Conservation (phyloP, 2,797 vertebrate species). For the Clarias fuscus region DNA sequence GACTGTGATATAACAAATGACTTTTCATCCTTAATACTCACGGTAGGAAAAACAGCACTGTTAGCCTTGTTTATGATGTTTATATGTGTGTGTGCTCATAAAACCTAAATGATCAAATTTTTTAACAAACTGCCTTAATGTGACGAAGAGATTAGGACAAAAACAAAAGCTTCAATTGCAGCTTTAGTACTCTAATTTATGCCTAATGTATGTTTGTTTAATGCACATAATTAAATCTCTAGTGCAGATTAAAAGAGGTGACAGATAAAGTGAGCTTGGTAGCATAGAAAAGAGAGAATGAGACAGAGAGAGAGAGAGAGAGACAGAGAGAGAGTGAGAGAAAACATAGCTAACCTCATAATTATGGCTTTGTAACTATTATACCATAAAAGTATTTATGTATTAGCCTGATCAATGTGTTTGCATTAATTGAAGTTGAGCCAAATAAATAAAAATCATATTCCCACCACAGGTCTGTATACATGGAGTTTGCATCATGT, state of each 20-base stretch:
- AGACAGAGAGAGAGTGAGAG: neutral
- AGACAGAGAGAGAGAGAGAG: neutral
- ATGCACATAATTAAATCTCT: conserved; percentile 35
- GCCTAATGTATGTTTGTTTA: conserved; percentile 31
- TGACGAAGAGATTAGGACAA: neutral
- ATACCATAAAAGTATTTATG: conserved; percentile 17
- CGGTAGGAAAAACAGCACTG: neutral
- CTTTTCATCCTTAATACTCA: neutral
- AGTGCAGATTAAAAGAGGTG: conserved; percentile 31
- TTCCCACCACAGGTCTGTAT: no score
- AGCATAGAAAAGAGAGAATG: neutral
- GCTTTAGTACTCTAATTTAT: neutral
- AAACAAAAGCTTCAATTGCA: conserved; percentile 6
- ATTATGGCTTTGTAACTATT: conserved; percentile 44
- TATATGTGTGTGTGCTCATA: neutral
- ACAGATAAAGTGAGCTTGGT: neutral
- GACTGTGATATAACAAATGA: neutral
- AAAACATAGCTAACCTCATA: conserved; percentile 41
- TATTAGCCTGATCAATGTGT: conserved; percentile 30
- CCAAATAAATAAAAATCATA: neutral
- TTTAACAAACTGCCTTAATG: neutral
- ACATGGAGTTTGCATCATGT: no score
- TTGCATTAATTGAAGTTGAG: neutral
- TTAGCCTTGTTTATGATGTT: neutral
- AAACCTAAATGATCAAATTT: neutral